Percentiles rank a stretch among this genome's conserved stretches.
Conservation (phyloP, 2,888 invertebrate species). For the Chorisops tibialis region DNA sequence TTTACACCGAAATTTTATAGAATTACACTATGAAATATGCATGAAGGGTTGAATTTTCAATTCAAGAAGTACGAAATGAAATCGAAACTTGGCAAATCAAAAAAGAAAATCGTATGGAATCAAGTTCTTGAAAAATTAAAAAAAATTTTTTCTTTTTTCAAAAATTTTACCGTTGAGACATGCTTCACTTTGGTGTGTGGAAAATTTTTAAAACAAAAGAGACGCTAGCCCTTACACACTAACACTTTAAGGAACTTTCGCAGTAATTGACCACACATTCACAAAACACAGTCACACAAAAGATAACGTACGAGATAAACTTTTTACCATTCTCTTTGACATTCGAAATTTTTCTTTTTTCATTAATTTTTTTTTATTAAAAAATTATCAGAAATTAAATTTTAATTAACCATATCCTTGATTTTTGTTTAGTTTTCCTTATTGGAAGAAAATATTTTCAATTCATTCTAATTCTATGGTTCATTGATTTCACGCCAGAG, state of each 20-base stretch:
- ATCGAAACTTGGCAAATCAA: neutral
- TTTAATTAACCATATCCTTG: neutral
- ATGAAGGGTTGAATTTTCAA: neutral
- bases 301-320: conserved; percentile 34
- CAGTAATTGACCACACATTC: conserved; percentile 30
- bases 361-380: neutral
- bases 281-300: conserved; percentile 28
- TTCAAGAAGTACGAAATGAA: too few relatives aligned
- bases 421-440: neutral
- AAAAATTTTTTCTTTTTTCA: conserved; percentile 18
- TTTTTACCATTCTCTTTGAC: conserved; percentile 31
- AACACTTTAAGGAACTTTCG: conserved; percentile 33
- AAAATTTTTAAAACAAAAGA: conserved; percentile 39
- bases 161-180: conserved; percentile 28
- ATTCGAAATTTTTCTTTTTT: conserved; percentile 5
- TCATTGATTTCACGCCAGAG: too few relatives aligned
- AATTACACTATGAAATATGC: neutral
- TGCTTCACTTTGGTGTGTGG: neutral
- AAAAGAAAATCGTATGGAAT: neutral
- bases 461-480: too few relatives aligned
- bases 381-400: neutral
- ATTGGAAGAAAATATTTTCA: too few relatives aligned
- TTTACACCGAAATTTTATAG: conserved; percentile 23
- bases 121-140: neutral
- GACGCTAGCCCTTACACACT: conserved; percentile 47